These are phyloP conservation scores for Psophia crepitans DNA, from an alignment of 2,113 vertebrate species.

Conservation along the genomic window DNA sequence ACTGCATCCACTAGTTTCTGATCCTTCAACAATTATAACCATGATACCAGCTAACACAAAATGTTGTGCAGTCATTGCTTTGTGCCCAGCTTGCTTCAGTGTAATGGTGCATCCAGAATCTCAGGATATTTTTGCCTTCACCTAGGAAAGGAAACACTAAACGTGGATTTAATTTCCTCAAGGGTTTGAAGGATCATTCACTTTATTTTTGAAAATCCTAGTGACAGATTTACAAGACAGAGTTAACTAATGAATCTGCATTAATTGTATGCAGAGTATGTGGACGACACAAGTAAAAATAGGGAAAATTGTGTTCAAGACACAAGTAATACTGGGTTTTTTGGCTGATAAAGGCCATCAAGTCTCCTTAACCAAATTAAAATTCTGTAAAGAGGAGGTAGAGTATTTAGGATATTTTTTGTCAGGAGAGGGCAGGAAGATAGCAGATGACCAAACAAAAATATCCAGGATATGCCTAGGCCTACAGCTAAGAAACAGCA, in stretches of 20 bases:
- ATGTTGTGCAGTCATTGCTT: background rate
- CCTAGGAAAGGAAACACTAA: background rate
- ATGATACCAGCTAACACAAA: background rate
- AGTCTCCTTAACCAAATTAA: background rate
- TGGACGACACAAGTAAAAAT: background rate
- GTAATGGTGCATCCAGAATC: background rate
- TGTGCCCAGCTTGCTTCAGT: background rate
- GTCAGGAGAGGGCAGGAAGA: background rate
- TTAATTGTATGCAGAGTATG: background rate
- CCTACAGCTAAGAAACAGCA: background rate
- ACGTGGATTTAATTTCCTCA: background rate
- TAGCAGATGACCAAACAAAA: background rate
- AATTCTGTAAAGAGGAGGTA: background rate
- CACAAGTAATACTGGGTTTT: background rate
- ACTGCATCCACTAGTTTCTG: background rate
- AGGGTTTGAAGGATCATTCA: background rate
- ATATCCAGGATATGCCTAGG: background rate
- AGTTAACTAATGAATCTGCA: background rate
- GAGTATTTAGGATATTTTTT: background rate
- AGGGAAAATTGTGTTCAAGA: background rate
- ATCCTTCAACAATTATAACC: background rate
- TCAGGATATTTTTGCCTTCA: background rate
- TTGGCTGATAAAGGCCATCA: background rate
- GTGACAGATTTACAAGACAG: background rate
- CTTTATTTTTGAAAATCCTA: background rate